Base-by-base conservation (phyloP, 2,888 invertebrate species). In the Candidula unifasciata region DNA sequence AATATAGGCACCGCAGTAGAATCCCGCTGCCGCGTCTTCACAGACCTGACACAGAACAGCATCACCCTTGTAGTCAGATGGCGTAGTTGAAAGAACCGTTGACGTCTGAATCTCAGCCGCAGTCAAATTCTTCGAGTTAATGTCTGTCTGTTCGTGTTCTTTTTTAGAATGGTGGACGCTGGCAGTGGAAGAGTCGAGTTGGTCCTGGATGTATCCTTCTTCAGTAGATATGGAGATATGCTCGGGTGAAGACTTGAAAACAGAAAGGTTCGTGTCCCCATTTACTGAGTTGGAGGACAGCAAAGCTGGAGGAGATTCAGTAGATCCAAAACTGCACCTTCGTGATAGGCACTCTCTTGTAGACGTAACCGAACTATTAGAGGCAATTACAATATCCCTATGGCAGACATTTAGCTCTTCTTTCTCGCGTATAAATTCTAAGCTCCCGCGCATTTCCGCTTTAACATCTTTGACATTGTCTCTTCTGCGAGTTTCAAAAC, bases 1-100 rank as follows among this genome's bases (percentile, higher is more conserved):
- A 77, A 93, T 92, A 82, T 90, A 93, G 10, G 93, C 93, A 10
- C 93, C 92, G 82, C 93, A 93, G 88, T 93, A 93, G 86, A 93
- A 93, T 6, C 93, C 93, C 6, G 92, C 92, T 10, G 93, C 91
- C 0, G 89, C 81, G 77, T 93, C 93, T 13, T 91, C 92, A 87
- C 93, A 93, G 69, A 93, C 93, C 86, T 93, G 92, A 82, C 93
- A 93, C 0, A 85, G 13, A 0, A 71, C 37, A 52, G 66, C 73
- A 35, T 86, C 83, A 57, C 78, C 35, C 35, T 16, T 13, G 3
- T 71, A 21, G 44, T 10, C 33, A 37, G n/a, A n/a, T 27, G 35
- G 18, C 6, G 21, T n/a, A 13, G 64, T 44, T 30, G 37, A 30
- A 24, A 16, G n/a, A 68, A 30, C 30, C 2, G 54, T 16, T 0